Evolutionary conservation across 2,113 vertebrate species (phyloP), one percentile per base, ranked within the genome.

Genomic region (Cranoglanis bouderius): DNA sequence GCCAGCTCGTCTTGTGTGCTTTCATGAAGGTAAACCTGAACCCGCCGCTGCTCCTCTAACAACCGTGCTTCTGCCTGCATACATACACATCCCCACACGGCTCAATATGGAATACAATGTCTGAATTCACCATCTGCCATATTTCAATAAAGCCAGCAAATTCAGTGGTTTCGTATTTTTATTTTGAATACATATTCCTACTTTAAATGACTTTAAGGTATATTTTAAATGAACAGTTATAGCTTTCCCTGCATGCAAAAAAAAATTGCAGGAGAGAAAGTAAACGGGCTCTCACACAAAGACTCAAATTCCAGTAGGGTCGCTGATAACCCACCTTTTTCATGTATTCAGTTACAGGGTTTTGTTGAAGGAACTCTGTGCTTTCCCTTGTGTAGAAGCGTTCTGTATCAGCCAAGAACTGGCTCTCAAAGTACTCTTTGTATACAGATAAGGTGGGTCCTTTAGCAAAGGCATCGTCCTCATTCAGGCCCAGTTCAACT

Each of bases 351-450:
- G 98, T 99, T 91, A 99, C 98, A 0, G 98, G 98, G 92, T 99
- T 99, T 93, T 99, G 98, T 92, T 99, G 98, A 90, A 99, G 95
- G 96, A 99, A 99, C 94, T 99, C 98, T 29, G 98, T 99, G 94
- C 98, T 99, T 95, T 99, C 98, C 70, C 98, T 96, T 19, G 98
- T 99, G 94, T 99, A 99, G 96, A 99, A 99, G n/a, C 98, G 96
- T 87, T 99, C 98, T 0, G 98, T 99, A 94, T 99, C 98, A 40
- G 98, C 98, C 94, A 99, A 96, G 96, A 99, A 99, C 93, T 99
- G 98, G 83, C 97, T 99, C 90, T 99, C 98, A 91, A 99, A 99
- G 93, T 99, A 98, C 91, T 99, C 98, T 93, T 99, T 99, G 94
- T 99, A 99, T 88, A 99, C 98, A 0, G 98, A 99, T 94, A 99